phyloP scores from a whole-genome alignment of 2,113 vertebrate genomes.

The Rhea americana region DNA sequence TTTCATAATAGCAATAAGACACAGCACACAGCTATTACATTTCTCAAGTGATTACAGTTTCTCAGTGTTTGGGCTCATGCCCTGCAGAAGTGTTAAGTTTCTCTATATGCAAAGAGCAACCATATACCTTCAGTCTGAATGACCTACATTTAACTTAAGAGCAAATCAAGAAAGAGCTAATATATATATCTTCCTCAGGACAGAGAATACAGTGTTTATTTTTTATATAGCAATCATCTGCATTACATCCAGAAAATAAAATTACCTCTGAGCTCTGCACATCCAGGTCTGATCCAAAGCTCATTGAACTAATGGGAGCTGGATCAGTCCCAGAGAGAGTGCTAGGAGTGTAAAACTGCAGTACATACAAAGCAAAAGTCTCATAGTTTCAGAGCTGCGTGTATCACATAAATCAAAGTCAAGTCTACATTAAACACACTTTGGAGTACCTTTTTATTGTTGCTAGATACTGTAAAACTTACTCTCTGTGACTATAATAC shows the following conservation, averaged over 20 bases:
- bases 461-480: neutral
- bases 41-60: conserved; percentile 68
- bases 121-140: conserved; percentile 36
- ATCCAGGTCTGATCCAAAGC: conserved; percentile 46
- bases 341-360: conserved; percentile 55
- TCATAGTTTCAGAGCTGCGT: conserved; percentile 22
- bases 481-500: neutral
- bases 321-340: conserved; percentile 62
- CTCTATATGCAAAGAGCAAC: conserved; percentile 29
- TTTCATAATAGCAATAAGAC: conserved; percentile 66
- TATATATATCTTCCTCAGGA: conserved; percentile 45
- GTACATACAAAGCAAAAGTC: conserved; percentile 42
- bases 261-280: conserved; percentile 19
- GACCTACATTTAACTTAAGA: conserved; percentile 60
- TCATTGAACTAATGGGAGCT: conserved; percentile 37
- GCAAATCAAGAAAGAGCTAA: conserved; percentile 55
- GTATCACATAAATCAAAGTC: conserved; percentile 54
- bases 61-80: conserved; percentile 60
- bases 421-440: conserved; percentile 26
- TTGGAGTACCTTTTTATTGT: neutral
- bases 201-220: conserved; percentile 37
- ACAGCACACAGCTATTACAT: conserved; percentile 64
- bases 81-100: conserved; percentile 61
- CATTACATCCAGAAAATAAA: conserved; percentile 43
- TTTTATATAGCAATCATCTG: conserved; percentile 32